These are phyloP conservation scores for Cistogaster globosa DNA, from an alignment of 2,888 invertebrate species.

Conservation along the genomic window DNA sequence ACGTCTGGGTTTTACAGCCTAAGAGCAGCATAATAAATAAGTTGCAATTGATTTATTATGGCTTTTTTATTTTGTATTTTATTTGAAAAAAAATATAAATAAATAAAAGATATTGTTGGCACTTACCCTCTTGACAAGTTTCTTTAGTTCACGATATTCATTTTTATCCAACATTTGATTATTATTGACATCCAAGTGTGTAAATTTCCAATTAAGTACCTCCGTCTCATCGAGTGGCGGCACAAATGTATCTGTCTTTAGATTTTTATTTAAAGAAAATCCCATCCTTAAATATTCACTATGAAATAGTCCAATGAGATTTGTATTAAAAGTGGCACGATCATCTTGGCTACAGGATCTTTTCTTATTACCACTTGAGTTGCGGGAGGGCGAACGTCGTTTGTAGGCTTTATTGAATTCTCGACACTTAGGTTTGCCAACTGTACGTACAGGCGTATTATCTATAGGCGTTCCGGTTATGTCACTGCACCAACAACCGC, in stretches of 20 bases:
- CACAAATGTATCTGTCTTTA: constrained; percentile 63
- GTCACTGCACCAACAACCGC: constrained; percentile 96
- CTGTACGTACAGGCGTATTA: constrained; percentile 89
- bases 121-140: constrained; percentile 90
- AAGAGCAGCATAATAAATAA: constrained; percentile 67
- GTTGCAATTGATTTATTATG: constrained; percentile 22
- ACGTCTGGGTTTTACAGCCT: constrained; percentile 93
- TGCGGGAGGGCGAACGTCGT: constrained; percentile 85
- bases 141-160: constrained; percentile 91
- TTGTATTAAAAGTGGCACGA: constrained; percentile 91
- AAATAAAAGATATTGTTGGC: constrained; percentile 2
- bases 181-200: constrained; percentile 90
- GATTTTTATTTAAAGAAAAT: constrained; percentile 47
- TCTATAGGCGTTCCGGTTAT: constrained; percentile 91
- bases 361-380: constrained; percentile 77
- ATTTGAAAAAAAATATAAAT: not conserved
- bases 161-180: constrained; percentile 90
- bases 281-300: constrained; percentile 87
- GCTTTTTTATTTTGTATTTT: not conserved
- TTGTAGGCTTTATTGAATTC: constrained; percentile 85
- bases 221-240: constrained; percentile 82
- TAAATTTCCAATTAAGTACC: constrained; percentile 95
- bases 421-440: constrained; percentile 87
- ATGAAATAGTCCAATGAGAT: constrained; percentile 92
- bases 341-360: constrained; percentile 89